Conservation (phyloP, 2,888 invertebrate genomes). For the Eupelmus urozonus region DNA sequence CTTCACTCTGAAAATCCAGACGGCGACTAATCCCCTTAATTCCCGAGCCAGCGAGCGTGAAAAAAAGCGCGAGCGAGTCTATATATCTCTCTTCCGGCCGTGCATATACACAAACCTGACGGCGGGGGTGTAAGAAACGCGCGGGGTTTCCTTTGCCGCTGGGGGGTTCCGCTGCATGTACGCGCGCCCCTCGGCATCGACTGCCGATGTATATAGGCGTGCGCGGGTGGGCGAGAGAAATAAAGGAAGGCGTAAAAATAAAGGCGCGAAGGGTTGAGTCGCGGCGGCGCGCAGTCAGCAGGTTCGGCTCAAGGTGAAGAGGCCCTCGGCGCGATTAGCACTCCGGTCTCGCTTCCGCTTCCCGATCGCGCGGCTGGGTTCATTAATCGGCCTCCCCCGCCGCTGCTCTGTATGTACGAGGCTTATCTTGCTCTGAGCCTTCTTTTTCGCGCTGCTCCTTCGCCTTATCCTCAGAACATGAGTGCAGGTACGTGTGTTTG, state of each 20-base stretch:
- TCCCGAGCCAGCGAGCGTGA: neutral
- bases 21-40: too few species aligned
- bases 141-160: conserved; percentile 5
- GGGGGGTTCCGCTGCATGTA: too few species aligned
- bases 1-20: too few species aligned
- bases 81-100: neutral
- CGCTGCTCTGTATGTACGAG: conserved; percentile 16
- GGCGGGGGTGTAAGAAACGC: conserved; percentile 2
- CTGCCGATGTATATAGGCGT: too few species aligned
- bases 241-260: neutral
- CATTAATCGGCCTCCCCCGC: conserved; percentile 50
- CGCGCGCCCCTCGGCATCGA: neutral
- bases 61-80: neutral
- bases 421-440: conserved; percentile 41
- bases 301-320: conserved; percentile 52
- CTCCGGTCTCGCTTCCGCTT: conserved; percentile 47
- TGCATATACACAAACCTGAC: neutral
- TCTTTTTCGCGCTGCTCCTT: neutral
- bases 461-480: neutral
- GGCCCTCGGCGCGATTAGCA: conserved; percentile 52
- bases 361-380: conserved; percentile 37
- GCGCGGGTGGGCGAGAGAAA: neutral
- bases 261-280: neutral
- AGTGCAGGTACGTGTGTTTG: neutral
- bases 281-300: conserved; percentile 51